Conservation (phyloP, 2,797 vertebrate genomes). For the Lagodon rhomboides region DNA sequence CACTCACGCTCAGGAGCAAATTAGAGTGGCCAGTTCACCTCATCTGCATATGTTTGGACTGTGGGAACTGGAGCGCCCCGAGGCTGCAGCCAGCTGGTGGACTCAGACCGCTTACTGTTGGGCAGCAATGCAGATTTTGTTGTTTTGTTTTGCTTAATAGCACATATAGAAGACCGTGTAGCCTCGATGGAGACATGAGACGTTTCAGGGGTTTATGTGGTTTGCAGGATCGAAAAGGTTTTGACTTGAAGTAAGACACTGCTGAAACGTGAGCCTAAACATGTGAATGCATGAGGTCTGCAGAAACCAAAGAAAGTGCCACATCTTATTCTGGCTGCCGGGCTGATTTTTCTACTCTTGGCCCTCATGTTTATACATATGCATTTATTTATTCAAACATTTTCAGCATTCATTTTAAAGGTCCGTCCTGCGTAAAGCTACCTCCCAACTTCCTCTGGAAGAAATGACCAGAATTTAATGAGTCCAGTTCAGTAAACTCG, state of each 20-base stretch:
- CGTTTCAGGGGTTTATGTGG: not conserved
- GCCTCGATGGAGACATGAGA: not conserved
- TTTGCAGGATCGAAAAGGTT: not conserved
- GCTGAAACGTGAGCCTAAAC: no score
- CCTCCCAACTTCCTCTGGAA: no score
- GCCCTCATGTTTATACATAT: not conserved
- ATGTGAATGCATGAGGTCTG: no score
- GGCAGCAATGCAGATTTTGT: not conserved
- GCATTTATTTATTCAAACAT: not conserved
- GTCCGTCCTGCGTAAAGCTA: not conserved
- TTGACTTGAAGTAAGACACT: no score
- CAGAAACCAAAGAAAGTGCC: no score
- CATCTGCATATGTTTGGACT: not conserved
- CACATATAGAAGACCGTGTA: not conserved
- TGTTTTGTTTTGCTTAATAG: not conserved
- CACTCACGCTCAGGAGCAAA: not conserved
- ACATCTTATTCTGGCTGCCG: no score
- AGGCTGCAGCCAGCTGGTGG: not conserved
- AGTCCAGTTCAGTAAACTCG: no score
- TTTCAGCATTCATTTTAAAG: not conserved
- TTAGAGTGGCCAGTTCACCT: not conserved
- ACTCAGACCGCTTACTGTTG: not conserved
- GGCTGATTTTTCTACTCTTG: no score
- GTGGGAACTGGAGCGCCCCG: not conserved
- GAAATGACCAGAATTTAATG: not conserved